Evolutionary conservation across 2,888 invertebrate species (phyloP).

Genomic region (Doris montereyensis): DNA sequence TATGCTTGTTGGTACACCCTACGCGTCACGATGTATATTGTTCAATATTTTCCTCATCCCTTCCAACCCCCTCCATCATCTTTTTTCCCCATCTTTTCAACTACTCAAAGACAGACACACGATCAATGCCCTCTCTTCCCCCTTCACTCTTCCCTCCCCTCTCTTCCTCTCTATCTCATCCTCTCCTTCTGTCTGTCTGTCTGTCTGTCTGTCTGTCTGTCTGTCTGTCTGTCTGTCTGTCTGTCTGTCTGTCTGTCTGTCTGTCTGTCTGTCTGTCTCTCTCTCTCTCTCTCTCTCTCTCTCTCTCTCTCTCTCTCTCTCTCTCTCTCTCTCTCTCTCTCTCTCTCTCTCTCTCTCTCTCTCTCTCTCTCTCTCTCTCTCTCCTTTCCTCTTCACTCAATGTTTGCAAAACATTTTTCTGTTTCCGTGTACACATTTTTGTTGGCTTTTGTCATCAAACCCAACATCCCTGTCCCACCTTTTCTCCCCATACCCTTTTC

Average conservation of each 20-base stretch:
- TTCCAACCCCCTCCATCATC: no score
- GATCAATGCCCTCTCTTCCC: background rate
- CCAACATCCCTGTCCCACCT: no score
- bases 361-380: no score
- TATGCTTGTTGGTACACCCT: no score
- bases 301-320: slow-evolving; percentile 5
- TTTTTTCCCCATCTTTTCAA: no score
- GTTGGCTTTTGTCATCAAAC: no score
- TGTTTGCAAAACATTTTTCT: background rate
- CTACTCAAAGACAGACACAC: no score
- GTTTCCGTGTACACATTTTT: background rate
- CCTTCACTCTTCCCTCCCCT: background rate
- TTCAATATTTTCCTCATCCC: no score
- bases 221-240: slow-evolving; percentile 12
- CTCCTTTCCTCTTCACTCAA: background rate
- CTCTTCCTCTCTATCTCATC: no score
- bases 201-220: slow-evolving; percentile 17
- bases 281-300: background rate
- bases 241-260: slow-evolving; percentile 3
- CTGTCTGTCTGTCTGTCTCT: background rate
- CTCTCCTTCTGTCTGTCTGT: no score
- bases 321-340: background rate
- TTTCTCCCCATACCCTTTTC: no score
- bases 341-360: background rate
- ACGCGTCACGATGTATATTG: no score